Base-by-base conservation (phyloP, 2,797 vertebrate genomes). In the Smutsia gigantea region DNA sequence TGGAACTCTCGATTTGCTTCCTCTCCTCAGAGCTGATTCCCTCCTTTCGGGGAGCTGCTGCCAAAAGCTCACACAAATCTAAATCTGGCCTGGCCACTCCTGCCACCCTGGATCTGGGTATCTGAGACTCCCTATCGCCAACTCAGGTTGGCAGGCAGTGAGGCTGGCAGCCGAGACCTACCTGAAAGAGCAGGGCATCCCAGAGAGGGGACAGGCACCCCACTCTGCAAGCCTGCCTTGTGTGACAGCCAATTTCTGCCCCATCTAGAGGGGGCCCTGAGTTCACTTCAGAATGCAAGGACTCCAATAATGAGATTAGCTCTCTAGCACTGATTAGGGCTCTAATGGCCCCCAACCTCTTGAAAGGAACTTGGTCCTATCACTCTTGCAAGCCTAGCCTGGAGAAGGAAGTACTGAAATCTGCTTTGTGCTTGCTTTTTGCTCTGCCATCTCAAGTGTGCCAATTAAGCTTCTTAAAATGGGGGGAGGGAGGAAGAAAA, bases 31-130 rank as follows among this genome's bases (percentile, higher is more conserved):
- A 11, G 18, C 71, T 14, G 2, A 25, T 31, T 84, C 66, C 75
- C 57, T 82, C 21, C 81, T 25, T 12, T 4, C 51, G 66, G 27
- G 49, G 72, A 87, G 51, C 83, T 34, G 57, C 74, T 61, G 95
- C 85, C 95, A 64, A 10, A 59, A 86, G 72, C 81, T 74, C 90
- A 29, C 68, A 69, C 85, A 49, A 55, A 37, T 66, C 91, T 89
- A 69, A 96, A 87, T 92, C 96, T 94, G 90, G 90, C 78, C 82
- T 14, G 92, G 86, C 86, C 93, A 31, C 92, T 53, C 51, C 93
- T 42, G 89, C 55, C 92, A 69, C 75, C 88, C 96, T 25, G 95
- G 46, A 86, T 69, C 96, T 72, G 85, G 78, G 93, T 74, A 89
- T 95, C 78, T 19, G 97, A 91, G 95, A 63, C 95, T 63, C 57